Percentiles rank a stretch among this genome's conserved stretches.
Evolutionary conservation across 1,140 invertebrate genomes (phyloP).

Genomic region (Manduca sexta): DNA sequence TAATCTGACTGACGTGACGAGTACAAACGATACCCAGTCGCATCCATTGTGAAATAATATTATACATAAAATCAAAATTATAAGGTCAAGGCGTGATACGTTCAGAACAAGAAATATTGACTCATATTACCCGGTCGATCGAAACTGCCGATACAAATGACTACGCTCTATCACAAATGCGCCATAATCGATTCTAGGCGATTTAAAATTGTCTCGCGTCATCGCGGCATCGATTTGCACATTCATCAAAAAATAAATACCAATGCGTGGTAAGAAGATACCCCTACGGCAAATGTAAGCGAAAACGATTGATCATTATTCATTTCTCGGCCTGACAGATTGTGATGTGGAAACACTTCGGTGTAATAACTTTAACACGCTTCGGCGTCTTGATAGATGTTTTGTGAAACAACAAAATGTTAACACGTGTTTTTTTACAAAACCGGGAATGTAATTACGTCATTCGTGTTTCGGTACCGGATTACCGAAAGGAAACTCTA

Average conservation of each 20-base stretch:
- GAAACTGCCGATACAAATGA: no score
- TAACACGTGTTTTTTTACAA: slow-evolving; percentile 26
- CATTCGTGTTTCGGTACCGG: slow-evolving; percentile 6
- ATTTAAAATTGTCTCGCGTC: neutral
- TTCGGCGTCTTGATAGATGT: slow-evolving; percentile 33
- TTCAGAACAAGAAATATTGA: no score
- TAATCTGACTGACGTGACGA: no score
- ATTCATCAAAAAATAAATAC: slow-evolving; percentile 27
- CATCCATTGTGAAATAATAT: no score
- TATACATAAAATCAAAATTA: no score
- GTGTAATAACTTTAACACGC: slow-evolving; percentile 51
- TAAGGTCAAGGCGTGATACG: no score
- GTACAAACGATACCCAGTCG: no score
- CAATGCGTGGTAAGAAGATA: slow-evolving; percentile 31
- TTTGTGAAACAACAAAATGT: slow-evolving; percentile 36
- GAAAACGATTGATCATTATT: slow-evolving; percentile 57
- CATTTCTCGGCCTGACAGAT: slow-evolving; percentile 53
- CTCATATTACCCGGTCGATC: no score
- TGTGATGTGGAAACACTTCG: slow-evolving; percentile 54
- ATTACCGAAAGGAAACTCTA: no score
- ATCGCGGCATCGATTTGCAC: slow-evolving; percentile 7
- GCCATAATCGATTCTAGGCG: no score
- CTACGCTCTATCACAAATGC: no score
- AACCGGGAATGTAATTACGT: slow-evolving; percentile 20
- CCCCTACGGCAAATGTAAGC: slow-evolving; percentile 38